Evolutionary conservation across 1,140 invertebrate genomes (phyloP), one percentile per base, ranked within the genome.

Genomic region (Trichomalopsis sarcophagae): DNA sequence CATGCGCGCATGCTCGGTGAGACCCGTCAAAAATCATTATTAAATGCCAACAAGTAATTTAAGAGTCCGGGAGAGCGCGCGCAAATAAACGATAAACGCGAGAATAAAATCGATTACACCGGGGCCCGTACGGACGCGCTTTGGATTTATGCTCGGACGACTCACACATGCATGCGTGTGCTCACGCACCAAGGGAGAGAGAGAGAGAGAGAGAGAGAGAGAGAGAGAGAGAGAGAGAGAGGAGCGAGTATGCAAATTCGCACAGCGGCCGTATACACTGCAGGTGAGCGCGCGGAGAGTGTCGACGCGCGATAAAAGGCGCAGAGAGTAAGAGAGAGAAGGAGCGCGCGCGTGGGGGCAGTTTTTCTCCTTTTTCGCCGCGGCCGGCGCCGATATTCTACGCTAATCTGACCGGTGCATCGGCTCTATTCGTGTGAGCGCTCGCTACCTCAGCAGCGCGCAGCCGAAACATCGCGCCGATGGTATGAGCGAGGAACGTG

Each of bases 161-260:
- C 81, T 36, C 33, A 14, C 81, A 66, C 62, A 36, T 75, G 6
- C 33, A 30, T 78, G 76, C 47, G 33, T 74, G 71, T 30, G 71
- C 62, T 66, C 62, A 66, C 62, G 62, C 69, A 71, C 23, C 69
- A 4, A 9, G 9, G 23, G 74, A 62, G 33, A 66, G n/a, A 84
- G 47, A 50, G 44, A 11, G 44, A 47, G 44, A 47, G 50, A 36
- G 33, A 9, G 9, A 40, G 74, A 62, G 33, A 66, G n/a, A 84
- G 47, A 50, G 44, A 47, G 44, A 47, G 44, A 47, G 44, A 47
- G 44, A 11, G 44, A 47, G 44, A 47, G 50, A 36, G 33, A 36
- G 62, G 14, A 86, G 75, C 88, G 80, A 86, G 88, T 91, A 92
- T 92, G 91, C 91, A 91, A 92, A 92, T 92, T 87, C 50, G 33